These are phyloP conservation scores for Neopipo cinnamomea DNA, from an alignment of 2,113 vertebrate genomes.

Conservation along the genomic window DNA sequence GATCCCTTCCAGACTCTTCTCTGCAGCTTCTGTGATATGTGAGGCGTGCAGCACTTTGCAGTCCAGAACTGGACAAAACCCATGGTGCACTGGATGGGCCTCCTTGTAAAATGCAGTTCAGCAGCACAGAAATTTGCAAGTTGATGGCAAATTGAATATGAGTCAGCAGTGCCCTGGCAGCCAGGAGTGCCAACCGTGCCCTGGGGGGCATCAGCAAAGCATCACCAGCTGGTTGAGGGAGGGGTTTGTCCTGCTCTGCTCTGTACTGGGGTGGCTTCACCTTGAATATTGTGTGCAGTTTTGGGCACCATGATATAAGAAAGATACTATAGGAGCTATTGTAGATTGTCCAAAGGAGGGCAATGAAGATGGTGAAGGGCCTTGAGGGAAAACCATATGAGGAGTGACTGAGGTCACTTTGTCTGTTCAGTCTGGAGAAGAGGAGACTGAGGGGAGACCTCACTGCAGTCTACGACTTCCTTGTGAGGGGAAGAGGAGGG, in stretches of 20 bases:
- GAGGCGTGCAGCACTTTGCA: neutral
- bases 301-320: neutral
- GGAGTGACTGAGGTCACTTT: neutral
- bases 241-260: neutral
- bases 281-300: neutral
- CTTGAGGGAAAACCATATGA: neutral
- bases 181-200: neutral
- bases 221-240: neutral
- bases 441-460: neutral
- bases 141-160: neutral
- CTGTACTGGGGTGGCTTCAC: neutral
- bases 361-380: neutral
- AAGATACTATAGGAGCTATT: neutral
- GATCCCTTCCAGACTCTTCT: neutral
- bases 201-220: neutral
- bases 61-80: neutral
- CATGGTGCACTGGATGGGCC: neutral
- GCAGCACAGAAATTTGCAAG: neutral
- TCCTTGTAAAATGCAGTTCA: neutral
- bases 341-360: neutral
- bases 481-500: neutral
- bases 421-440: neutral
- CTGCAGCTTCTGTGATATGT: accelerated
- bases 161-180: neutral
- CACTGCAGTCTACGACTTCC: neutral